Conservation (phyloP, 2,113 vertebrate genomes). For the Lasiurus cinereus region DNA sequence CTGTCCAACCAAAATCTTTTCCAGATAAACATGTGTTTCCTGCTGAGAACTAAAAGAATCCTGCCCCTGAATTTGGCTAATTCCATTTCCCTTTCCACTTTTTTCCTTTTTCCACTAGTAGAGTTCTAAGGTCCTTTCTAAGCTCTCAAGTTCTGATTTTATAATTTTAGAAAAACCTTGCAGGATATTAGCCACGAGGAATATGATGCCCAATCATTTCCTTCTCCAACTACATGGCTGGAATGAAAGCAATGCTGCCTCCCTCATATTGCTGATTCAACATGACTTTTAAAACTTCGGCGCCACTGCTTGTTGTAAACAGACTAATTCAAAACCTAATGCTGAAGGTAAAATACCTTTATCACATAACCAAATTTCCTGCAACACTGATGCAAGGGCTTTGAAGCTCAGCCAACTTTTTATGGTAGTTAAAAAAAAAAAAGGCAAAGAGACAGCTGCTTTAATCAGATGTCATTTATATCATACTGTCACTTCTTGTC, state of each 20-base stretch:
- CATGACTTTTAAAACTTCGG: neutral
- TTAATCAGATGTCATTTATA: slow-evolving; percentile 54
- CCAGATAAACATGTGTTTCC: slow-evolving; percentile 83
- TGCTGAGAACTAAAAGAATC: slow-evolving; percentile 72
- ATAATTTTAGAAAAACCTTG: slow-evolving; percentile 42
- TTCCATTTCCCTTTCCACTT: slow-evolving; percentile 64
- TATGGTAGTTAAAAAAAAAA: neutral
- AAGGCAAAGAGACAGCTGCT: neutral
- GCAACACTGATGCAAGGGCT: neutral
- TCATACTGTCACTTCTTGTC: neutral
- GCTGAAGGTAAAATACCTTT: neutral
- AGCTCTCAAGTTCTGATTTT: slow-evolving; percentile 33
- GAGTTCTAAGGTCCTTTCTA: slow-evolving; percentile 46
- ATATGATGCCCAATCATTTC: slow-evolving; percentile 50
- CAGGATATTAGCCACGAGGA: slow-evolving; percentile 36
- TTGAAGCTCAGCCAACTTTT: neutral
- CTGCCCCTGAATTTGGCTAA: slow-evolving; percentile 58
- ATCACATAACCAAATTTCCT: slow-evolving; percentile 15
- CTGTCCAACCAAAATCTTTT: slow-evolving; percentile 78
- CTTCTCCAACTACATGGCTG: neutral
- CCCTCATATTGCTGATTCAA: neutral
- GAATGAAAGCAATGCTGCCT: neutral
- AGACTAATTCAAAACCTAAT: neutral
- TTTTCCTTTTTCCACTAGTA: slow-evolving; percentile 45
- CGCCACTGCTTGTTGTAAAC: neutral